Base-by-base conservation (phyloP, 1,140 invertebrate genomes). In the Magallana ariakensis region DNA sequence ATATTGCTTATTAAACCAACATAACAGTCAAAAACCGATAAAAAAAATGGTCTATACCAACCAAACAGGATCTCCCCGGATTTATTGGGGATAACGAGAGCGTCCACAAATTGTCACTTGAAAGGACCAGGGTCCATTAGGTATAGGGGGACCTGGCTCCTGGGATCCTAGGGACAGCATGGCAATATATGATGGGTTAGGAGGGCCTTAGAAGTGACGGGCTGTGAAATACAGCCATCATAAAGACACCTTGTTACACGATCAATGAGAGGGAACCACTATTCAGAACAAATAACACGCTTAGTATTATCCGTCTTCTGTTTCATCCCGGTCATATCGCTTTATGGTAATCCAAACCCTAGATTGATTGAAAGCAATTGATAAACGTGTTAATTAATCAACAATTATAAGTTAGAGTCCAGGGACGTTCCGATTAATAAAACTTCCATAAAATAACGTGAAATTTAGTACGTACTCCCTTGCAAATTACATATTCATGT, bases 221-320 rank as follows among this genome's bases (percentile, higher is more conserved):
- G 7, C 11, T 26, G 33, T 75, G 22, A 75, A 75, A 33, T 75
- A 75, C 22, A 13, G 22, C 19, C 22, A 75, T 75, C 19, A 75
- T 75, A 75, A 75, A 75, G 33, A 26, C 66, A 26, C 66, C 66
- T 75, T 75, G 66, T 75, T 75, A 75, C 22, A 22, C 13, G 66
- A 54, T 82, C 15, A 54, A 54, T 82, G 19, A 19, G 53, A 16
- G 53, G 46, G 16, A 82, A n/a, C 16, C 46, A 22, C 54, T 10
- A 19, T 82, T 56, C 55, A 56, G 80, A 56, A 82, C 54, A n/a
- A 55, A 55, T 82, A 55, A 55, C 54, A 22, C 19, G n/a, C 6
- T 15, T n/a, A 10, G 22, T 75, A 7, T 75, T 75, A 9, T 75
- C 26, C 33, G 33, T 33, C 3, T 26, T 10, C 22, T 33, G 13